Conservation (phyloP, 2,797 vertebrate genomes). For the Cottoperca gobio region DNA sequence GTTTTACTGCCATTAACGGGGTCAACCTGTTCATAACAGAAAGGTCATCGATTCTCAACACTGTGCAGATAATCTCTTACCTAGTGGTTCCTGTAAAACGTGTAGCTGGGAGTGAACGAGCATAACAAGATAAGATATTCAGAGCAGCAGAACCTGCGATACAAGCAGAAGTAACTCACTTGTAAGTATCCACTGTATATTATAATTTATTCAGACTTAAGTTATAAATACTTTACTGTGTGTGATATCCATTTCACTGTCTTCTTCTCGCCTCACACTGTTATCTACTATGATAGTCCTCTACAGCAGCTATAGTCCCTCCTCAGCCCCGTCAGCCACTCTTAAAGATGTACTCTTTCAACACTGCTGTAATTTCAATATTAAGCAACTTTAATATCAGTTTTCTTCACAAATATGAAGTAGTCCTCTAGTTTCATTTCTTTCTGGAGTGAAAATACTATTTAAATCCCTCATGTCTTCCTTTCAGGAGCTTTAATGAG, state of each 20-base stretch:
- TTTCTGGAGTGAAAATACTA: constrained; percentile 29
- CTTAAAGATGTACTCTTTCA: constrained; percentile 15
- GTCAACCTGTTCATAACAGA: constrained; percentile 68
- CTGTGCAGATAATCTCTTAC: constrained; percentile 36
- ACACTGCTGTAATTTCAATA: constrained; percentile 28
- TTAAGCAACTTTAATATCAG: constrained; percentile 21
- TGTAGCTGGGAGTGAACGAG: constrained; percentile 21
- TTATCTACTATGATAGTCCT: constrained; percentile 10
- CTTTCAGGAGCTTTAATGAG: constrained; percentile 56
- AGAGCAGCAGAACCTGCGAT: constrained; percentile 27
- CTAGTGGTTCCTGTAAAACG: constrained; percentile 27
- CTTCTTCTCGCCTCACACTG: constrained; percentile 7
- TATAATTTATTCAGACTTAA: constrained; percentile 62
- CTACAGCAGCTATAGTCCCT: background rate
- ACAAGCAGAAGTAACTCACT: constrained; percentile 41
- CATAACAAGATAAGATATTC: constrained; percentile 41
- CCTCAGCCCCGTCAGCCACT: background rate
- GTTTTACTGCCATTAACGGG: constrained; percentile 71
- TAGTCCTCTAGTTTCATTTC: constrained; percentile 25
- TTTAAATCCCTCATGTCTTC: constrained; percentile 48
- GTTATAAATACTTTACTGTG: constrained; percentile 55
- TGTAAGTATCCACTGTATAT: constrained; percentile 44
- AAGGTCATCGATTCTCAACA: constrained; percentile 59
- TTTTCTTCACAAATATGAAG: constrained; percentile 21
- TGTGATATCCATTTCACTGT: constrained; percentile 46